phyloP scores from a whole-genome alignment of 1,140 invertebrate genomes.

The Bombus affinis region DNA sequence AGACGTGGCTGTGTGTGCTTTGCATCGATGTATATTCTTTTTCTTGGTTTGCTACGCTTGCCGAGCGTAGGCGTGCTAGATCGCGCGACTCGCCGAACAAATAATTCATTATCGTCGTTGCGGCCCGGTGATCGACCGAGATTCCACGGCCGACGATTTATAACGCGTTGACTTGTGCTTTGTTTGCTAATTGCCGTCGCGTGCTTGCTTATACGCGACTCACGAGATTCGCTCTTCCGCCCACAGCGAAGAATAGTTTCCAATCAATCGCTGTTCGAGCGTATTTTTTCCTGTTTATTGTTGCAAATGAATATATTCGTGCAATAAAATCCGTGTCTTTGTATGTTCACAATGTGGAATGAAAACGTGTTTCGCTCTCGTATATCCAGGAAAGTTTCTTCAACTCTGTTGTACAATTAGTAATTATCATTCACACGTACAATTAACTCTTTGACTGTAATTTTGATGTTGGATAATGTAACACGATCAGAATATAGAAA shows the following conservation, averaged over 20 bases:
- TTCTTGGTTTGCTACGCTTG: too few relatives aligned
- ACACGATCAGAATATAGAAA: background rate
- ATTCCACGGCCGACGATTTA: slow-evolving; percentile 5
- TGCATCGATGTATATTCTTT: too few relatives aligned
- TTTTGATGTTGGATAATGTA: background rate
- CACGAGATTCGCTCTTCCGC: background rate
- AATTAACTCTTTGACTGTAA: background rate
- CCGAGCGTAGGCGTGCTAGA: too few relatives aligned
- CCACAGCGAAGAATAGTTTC: background rate
- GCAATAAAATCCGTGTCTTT: background rate
- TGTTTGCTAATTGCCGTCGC: too few relatives aligned
- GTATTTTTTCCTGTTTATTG: background rate
- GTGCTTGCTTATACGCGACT: too few relatives aligned
- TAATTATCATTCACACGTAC: too few relatives aligned
- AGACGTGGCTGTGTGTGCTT: too few relatives aligned
- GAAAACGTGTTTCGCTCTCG: too few relatives aligned
- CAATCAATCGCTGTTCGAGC: background rate
- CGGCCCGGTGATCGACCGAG: background rate
- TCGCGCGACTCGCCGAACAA: background rate
- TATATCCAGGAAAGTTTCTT: too few relatives aligned
- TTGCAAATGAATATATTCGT: background rate
- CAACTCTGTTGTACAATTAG: too few relatives aligned
- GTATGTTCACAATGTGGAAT: too few relatives aligned
- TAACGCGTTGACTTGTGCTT: background rate
- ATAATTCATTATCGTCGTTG: background rate